Evolutionary conservation across 2,888 invertebrate genomes (phyloP).

Genomic region (Lasioglossum calceatum): DNA sequence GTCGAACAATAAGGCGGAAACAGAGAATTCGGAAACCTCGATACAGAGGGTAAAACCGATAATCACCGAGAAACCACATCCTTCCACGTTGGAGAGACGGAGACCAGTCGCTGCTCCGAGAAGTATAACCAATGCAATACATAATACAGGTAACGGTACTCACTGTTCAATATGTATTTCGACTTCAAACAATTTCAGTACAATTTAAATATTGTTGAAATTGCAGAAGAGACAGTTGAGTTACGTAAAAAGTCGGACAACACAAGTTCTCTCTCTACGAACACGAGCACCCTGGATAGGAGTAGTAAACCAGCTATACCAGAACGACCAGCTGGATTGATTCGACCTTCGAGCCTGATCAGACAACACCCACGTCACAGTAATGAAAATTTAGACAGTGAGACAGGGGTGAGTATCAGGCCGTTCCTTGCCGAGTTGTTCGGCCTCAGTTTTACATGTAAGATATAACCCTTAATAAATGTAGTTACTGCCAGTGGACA

Average conservation of each 20-base stretch:
- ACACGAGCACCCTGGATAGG: slow-evolving; percentile 71
- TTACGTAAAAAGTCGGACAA: slow-evolving; percentile 84
- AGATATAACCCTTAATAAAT: slow-evolving; percentile 66
- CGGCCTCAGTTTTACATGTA: slow-evolving; percentile 28
- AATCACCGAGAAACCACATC: slow-evolving; percentile 78
- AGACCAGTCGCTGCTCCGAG: slow-evolving; percentile 86
- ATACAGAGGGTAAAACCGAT: slow-evolving; percentile 75
- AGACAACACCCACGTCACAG: slow-evolving; percentile 79
- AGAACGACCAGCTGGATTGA: slow-evolving; percentile 90
- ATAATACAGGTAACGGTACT: slow-evolving; percentile 67
- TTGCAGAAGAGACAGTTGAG: slow-evolving; percentile 84
- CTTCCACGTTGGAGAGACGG: slow-evolving; percentile 82
- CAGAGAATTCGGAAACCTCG: slow-evolving; percentile 70
- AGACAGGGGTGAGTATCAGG: slow-evolving; percentile 80
- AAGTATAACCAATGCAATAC: slow-evolving; percentile 77
- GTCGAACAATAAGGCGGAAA: slow-evolving; percentile 82
- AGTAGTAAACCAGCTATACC: slow-evolving; percentile 91
- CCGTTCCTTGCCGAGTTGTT: background rate
- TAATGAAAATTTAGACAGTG: slow-evolving; percentile 80
- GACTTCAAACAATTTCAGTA: background rate
- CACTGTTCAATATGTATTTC: background rate
- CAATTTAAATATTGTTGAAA: slow-evolving; percentile 16
- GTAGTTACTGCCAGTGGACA: slow-evolving; percentile 65
- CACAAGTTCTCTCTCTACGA: slow-evolving; percentile 61
- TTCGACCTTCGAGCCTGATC: slow-evolving; percentile 85